Conservation (phyloP, 2,888 invertebrate genomes). For the Minunthozetes semirufus region DNA sequence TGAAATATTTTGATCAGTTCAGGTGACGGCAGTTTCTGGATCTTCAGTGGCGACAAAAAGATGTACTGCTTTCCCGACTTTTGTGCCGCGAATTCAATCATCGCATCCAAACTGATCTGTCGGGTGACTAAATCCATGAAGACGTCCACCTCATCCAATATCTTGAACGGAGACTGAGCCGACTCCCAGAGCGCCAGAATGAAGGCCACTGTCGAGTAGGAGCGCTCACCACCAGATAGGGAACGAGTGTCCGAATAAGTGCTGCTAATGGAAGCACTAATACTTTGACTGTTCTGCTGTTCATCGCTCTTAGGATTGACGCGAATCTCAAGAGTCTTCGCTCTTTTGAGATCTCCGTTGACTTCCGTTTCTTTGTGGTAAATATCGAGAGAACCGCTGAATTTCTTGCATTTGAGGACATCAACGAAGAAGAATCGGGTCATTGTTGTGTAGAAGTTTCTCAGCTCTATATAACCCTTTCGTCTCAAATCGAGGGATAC, state of each 20-base stretch:
- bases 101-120: conserved; percentile 66
- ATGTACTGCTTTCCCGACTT: conserved; percentile 66
- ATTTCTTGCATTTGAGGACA: conserved; percentile 46
- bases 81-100: conserved; percentile 65
- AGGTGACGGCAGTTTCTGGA: conserved; percentile 41
- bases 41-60: conserved; percentile 73
- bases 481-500: conserved; percentile 45
- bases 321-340: conserved; percentile 46
- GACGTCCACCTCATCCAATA: conserved; percentile 93
- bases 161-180: conserved; percentile 82
- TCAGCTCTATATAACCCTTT: conserved; percentile 45
- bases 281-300: neutral
- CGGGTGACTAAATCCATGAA: conserved; percentile 88
- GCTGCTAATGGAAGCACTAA: neutral
- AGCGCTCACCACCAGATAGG: conserved; percentile 90
- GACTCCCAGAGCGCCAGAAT: conserved; percentile 88
- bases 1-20: conserved; percentile 26
- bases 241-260: conserved; percentile 49
- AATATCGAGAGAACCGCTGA: conserved; percentile 48
- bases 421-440: conserved; percentile 47
- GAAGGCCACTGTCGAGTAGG: conserved; percentile 90
- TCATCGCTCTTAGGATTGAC: conserved; percentile 43
- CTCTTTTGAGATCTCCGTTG: conserved; percentile 33
- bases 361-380: conserved; percentile 45
- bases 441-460: conserved; percentile 45